Evolutionary conservation across 2,113 vertebrate genomes (phyloP).

Genomic region (Brevimyrus niger): DNA sequence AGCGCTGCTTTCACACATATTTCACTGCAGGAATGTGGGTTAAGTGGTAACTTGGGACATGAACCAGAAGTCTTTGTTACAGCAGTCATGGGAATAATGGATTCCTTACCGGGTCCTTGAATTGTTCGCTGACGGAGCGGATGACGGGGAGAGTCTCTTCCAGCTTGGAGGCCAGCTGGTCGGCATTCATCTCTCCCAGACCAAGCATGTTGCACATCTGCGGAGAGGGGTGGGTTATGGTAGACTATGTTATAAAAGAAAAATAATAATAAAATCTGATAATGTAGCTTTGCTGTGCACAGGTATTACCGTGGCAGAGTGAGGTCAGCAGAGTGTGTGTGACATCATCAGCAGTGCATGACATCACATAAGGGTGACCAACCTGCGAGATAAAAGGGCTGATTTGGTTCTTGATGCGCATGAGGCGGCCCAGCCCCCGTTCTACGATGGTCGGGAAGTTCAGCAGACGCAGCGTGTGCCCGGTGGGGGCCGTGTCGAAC

Average conservation of each 20-base stretch:
- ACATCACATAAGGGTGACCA: not conserved
- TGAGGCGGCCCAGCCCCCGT: conserved; percentile 83
- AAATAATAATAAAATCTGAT: not conserved
- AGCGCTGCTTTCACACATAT: not conserved
- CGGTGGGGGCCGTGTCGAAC: conserved; percentile 89
- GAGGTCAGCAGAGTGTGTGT: not conserved
- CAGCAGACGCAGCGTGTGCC: conserved; percentile 86
- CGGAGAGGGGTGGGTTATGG: not conserved
- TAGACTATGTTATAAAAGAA: not conserved
- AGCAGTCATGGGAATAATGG: not conserved
- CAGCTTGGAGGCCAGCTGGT: conserved; percentile 87
- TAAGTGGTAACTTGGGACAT: not conserved
- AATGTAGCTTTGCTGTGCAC: not conserved
- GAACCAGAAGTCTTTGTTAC: not conserved
- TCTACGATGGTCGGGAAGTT: conserved; percentile 96
- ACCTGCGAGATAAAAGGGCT: conserved; percentile 96
- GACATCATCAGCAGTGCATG: not conserved
- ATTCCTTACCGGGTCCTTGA: conserved; percentile 84
- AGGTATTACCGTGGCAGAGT: not conserved
- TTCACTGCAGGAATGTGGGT: not conserved
- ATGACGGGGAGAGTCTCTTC: conserved; percentile 89
- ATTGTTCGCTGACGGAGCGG: conserved; percentile 90
- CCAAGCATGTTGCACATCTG: conserved; percentile 97
- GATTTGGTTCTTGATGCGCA: conserved; percentile 98
- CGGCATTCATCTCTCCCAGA: conserved; percentile 90